A percentile compares a stretch with the other conserved stretches of the same genome.
These are phyloP conservation scores for Cephus cinctus DNA, from an alignment of 1,140 invertebrate species.

Conservation along the genomic window DNA sequence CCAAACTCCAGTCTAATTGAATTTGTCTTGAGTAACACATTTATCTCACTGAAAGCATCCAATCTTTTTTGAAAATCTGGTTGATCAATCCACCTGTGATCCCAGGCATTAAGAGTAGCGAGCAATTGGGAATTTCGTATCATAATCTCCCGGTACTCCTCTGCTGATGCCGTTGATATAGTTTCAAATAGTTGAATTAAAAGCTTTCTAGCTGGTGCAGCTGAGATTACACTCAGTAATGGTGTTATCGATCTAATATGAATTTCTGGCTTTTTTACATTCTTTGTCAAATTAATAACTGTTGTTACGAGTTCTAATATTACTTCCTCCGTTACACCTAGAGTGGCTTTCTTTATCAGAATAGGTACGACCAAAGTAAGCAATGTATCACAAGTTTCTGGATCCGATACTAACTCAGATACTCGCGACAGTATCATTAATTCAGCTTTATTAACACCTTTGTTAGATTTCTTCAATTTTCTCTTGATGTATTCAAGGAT, in stretches of 20 bases:
- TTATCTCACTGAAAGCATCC: slow-evolving; percentile 69
- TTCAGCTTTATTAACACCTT: slow-evolving; percentile 66
- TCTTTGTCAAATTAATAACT: slow-evolving; percentile 70
- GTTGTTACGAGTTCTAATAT: slow-evolving; percentile 68
- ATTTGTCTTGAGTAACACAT: slow-evolving; percentile 57
- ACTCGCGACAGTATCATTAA: slow-evolving; percentile 77
- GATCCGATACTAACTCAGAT: slow-evolving; percentile 69
- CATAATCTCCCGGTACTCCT: slow-evolving; percentile 32
- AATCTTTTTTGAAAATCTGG: slow-evolving; percentile 85
- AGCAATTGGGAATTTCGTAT: slow-evolving; percentile 57
- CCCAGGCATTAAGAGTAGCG: slow-evolving; percentile 80
- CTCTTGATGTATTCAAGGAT: slow-evolving; percentile 72
- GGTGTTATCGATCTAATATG: slow-evolving; percentile 69
- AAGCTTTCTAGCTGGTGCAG: slow-evolving; percentile 64
- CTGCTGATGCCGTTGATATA: slow-evolving; percentile 50
- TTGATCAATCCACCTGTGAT: slow-evolving; percentile 84
- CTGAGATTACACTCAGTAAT: slow-evolving; percentile 63
- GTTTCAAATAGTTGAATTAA: slow-evolving; percentile 60
- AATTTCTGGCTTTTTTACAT: slow-evolving; percentile 62
- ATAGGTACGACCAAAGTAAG: slow-evolving; percentile 74
- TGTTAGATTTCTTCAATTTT: slow-evolving; percentile 61
- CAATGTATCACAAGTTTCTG: slow-evolving; percentile 66
- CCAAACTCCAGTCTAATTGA: slow-evolving; percentile 66
- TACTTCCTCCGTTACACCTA: slow-evolving; percentile 58
- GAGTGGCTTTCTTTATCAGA: slow-evolving; percentile 62